Evolutionary conservation across 2,113 vertebrate genomes (phyloP).

Genomic region (Lamprotornis superbus): DNA sequence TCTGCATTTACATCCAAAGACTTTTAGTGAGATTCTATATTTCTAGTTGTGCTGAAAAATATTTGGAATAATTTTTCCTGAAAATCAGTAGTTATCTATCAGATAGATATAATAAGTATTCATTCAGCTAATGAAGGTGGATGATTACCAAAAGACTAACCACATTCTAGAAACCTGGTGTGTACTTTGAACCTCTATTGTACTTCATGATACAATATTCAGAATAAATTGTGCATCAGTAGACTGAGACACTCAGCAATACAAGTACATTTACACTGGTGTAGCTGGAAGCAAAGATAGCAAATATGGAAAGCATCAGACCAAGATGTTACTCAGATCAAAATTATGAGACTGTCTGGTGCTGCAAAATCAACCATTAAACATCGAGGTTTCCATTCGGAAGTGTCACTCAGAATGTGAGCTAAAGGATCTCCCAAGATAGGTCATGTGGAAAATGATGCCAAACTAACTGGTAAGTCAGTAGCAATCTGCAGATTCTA

Average conservation of each 20-base stretch:
- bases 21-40: not conserved
- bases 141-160: not conserved
- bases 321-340: not conserved
- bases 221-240: not conserved
- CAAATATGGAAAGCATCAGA: not conserved
- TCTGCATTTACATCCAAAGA: not conserved
- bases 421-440: slow-evolving; percentile 13
- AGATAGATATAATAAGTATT: not conserved
- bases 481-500: slow-evolving; percentile 14
- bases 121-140: not conserved
- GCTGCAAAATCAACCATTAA: slow-evolving; percentile 25
- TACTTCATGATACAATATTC: not conserved
- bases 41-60: not conserved
- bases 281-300: not conserved
- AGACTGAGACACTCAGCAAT: not conserved
- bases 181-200: not conserved
- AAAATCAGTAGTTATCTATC: not conserved
- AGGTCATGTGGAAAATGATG: slow-evolving; percentile 32
- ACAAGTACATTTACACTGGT: not conserved
- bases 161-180: not conserved
- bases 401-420: not conserved
- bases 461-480: slow-evolving; percentile 23
- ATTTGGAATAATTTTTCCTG: not conserved
- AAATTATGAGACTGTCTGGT: not conserved
- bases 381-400: not conserved